Evolutionary conservation across 2,888 invertebrate species (phyloP).

Genomic region (Caenorhabditis becei): DNA sequence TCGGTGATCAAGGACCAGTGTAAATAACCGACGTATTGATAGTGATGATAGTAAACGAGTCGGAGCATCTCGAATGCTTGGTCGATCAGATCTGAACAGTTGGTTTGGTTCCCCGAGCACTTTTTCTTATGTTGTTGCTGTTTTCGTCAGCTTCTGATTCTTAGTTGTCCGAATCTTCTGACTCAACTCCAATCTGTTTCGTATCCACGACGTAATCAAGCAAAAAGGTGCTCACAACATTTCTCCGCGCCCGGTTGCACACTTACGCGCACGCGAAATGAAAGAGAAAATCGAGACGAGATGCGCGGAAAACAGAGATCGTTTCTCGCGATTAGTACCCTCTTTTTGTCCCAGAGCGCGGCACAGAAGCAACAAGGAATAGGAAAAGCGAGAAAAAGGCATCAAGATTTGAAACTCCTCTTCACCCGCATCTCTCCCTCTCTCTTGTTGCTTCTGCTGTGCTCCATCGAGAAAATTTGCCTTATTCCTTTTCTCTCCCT

Average conservation of each 20-base stretch:
- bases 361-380: constrained; percentile 25
- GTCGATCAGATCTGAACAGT: constrained; percentile 1
- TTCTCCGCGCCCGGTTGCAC: constrained; percentile 10
- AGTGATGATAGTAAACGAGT: constrained; percentile 22
- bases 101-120: constrained; percentile 28
- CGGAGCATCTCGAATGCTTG: constrained; percentile 35
- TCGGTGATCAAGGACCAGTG: constrained; percentile 52
- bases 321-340: constrained; percentile 54
- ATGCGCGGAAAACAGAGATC: constrained; percentile 42
- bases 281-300: constrained; percentile 37
- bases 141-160: background rate
- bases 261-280: constrained; percentile 2
- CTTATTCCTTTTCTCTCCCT: constrained; percentile 12
- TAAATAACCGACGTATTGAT: constrained; percentile 45
- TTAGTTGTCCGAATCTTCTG: background rate
- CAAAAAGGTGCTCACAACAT: constrained; percentile 2
- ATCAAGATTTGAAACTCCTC: constrained; percentile 57
- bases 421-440: constrained; percentile 12
- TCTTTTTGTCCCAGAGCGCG: constrained; percentile 26
- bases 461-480: too few relatives aligned
- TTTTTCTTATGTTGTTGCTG: too few relatives aligned
- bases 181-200: background rate
- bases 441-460: constrained; percentile 18
- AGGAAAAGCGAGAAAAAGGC: constrained; percentile 44
- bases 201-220: background rate